Evolutionary conservation across 2,888 invertebrate species (phyloP).

Genomic region (Dorcus hopei): DNA sequence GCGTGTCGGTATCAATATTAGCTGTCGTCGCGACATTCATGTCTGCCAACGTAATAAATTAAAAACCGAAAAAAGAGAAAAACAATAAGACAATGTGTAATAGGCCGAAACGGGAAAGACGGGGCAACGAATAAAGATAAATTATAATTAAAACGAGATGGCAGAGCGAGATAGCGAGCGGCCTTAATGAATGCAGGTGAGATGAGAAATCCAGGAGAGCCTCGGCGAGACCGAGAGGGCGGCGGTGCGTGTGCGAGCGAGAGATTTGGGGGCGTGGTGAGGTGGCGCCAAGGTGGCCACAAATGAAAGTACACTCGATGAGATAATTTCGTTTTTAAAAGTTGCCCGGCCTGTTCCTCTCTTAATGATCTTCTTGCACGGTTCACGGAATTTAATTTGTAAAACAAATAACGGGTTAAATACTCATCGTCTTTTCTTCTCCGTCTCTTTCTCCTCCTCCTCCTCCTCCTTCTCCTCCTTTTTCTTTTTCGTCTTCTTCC

Average conservation of each 20-base stretch:
- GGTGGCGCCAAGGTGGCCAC: slow-evolving; percentile 39
- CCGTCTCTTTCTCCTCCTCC: neutral
- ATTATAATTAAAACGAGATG: slow-evolving; percentile 37
- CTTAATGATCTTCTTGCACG: slow-evolving; percentile 25
- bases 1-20: no score
- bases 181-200: slow-evolving; percentile 27
- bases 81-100: slow-evolving; percentile 26
- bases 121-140: slow-evolving; percentile 35
- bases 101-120: slow-evolving; percentile 20
- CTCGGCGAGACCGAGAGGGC: slow-evolving; percentile 6
- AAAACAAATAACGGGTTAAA: slow-evolving; percentile 32
- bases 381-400: slow-evolving; percentile 36
- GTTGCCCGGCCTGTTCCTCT: slow-evolving; percentile 26
- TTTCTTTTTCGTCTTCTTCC: no score
- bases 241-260: slow-evolving; percentile 13
- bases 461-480: no score
- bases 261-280: slow-evolving; percentile 37
- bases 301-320: slow-evolving; percentile 30
- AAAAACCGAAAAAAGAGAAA: slow-evolving; percentile 22
- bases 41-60: slow-evolving; percentile 20
- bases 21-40: slow-evolving; percentile 6
- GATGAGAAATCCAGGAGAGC: slow-evolving; percentile 9
- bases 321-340: slow-evolving; percentile 36
- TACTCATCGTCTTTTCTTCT: neutral
- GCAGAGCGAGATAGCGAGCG: slow-evolving; percentile 19